Percentiles rank a stretch among this genome's conserved stretches.
phyloP scores from a whole-genome alignment of 2,797 vertebrate species.

The Hylomyscus alleni region DNA sequence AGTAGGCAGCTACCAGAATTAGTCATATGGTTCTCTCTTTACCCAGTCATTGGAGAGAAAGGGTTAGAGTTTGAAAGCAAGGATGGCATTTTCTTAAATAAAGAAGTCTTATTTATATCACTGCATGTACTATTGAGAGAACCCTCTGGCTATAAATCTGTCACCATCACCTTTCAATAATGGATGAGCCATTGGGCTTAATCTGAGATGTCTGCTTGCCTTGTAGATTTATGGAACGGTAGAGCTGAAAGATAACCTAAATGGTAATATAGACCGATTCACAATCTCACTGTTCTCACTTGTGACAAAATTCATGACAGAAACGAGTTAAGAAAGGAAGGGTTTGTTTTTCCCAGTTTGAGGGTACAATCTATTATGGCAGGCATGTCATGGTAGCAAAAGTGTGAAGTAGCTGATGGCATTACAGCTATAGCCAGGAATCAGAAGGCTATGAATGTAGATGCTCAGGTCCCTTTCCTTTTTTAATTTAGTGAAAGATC shows the following conservation, averaged over 20 bases:
- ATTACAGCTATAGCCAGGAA: not conserved
- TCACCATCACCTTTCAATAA: not conserved
- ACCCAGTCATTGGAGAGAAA: not conserved
- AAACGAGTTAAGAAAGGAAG: not conserved
- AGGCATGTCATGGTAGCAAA: not conserved
- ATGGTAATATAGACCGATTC: not conserved
- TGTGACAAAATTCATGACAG: not conserved
- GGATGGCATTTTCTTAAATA: not conserved
- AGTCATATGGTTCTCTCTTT: constrained; percentile 28
- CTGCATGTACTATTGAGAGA: not conserved
- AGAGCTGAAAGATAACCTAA: not conserved
- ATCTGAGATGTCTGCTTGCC: not conserved
- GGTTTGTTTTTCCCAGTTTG: not conserved
- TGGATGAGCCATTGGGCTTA: not conserved
- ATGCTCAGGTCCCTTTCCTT: not conserved
- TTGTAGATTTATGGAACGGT: not conserved
- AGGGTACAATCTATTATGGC: not conserved
- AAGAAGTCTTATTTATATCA: constrained; percentile 4
- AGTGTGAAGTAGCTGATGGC: not conserved
- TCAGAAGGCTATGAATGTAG: not conserved
- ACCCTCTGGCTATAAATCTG: not conserved
- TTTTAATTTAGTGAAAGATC: not conserved
- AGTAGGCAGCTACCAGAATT: not conserved
- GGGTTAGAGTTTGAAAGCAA: constrained; percentile 5
- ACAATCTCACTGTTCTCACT: not conserved